A percentile compares a stretch with the other conserved stretches of the same genome.
Conservation (phyloP, 30 jellyfish, hydroid and myxozoan species). For the Chironex yamaguchii region DNA sequence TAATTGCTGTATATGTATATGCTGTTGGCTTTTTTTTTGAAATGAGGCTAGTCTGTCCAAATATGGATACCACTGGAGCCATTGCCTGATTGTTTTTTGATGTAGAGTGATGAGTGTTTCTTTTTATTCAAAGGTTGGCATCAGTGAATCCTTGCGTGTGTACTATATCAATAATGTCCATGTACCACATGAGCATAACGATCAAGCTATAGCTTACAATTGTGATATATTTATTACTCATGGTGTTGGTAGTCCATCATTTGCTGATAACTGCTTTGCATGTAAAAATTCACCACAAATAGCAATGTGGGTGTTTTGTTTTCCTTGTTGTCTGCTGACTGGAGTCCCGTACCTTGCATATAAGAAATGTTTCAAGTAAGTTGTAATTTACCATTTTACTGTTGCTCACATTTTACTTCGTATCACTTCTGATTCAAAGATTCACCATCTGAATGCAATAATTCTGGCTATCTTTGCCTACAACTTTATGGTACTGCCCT, state of each 20-base stretch:
- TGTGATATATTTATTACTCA: slow-evolving; percentile 82
- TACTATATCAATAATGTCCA: slow-evolving; percentile 67
- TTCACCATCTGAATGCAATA: too few relatives aligned
- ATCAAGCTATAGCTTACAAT: slow-evolving; percentile 53
- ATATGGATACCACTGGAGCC: too few relatives aligned
- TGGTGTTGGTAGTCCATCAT: slow-evolving; percentile 85
- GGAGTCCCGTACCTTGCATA: slow-evolving; percentile 77
- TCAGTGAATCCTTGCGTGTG: slow-evolving; percentile 69
- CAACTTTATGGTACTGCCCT: too few relatives aligned
- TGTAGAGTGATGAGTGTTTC: too few relatives aligned
- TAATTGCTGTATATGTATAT: too few relatives aligned
- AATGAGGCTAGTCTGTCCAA: too few relatives aligned
- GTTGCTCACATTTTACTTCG: too few relatives aligned
- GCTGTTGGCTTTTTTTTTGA: too few relatives aligned
- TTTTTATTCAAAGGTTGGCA: slow-evolving; percentile 35
- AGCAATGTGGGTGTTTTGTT: slow-evolving; percentile 76
- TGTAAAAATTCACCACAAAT: slow-evolving; percentile 55
- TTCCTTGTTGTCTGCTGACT: slow-evolving; percentile 61
- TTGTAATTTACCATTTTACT: too few relatives aligned
- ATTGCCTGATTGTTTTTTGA: too few relatives aligned
- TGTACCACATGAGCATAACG: slow-evolving; percentile 50
- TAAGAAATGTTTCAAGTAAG: slow-evolving; percentile 81
- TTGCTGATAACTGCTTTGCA: slow-evolving; percentile 66
- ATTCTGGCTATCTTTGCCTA: too few relatives aligned
- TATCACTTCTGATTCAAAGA: too few relatives aligned